phyloP scores from a whole-genome alignment of 2,888 invertebrate genomes.

The Eupithecia abbreviata region DNA sequence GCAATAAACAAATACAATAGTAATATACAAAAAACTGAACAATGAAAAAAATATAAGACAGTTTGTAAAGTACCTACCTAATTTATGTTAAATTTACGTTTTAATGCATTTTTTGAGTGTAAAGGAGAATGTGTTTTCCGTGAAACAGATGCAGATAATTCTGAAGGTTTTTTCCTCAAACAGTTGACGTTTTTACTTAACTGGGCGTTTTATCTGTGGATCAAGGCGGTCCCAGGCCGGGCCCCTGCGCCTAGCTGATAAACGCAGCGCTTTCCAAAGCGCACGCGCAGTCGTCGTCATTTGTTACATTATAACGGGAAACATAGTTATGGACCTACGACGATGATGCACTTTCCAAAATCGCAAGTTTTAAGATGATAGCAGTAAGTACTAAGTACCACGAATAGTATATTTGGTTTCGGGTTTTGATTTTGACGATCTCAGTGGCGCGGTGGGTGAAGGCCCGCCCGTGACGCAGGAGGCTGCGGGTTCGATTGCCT shows the following conservation, averaged over 20 bases:
- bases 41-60: neutral
- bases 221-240: constrained; percentile 72
- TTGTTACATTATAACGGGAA: constrained; percentile 36
- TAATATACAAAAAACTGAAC: neutral
- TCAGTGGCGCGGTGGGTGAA: too few relatives aligned
- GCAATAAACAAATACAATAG: constrained; percentile 13
- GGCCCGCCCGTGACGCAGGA: too few relatives aligned
- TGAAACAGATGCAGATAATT: constrained; percentile 25
- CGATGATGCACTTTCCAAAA: constrained; percentile 13
- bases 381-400: neutral
- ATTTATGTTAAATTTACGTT: too few relatives aligned
- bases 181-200: constrained; percentile 39
- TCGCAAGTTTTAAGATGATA: neutral
- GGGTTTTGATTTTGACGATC: too few relatives aligned
- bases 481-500: too few relatives aligned
- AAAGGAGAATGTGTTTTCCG: constrained; percentile 14
- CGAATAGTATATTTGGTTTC: too few relatives aligned
- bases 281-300: constrained; percentile 59
- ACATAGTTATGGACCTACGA: constrained; percentile 20
- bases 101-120: neutral
- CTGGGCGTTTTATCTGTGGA: constrained; percentile 70
- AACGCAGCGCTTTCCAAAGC: constrained; percentile 64
- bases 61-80: neutral
- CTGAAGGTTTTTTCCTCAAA: constrained; percentile 36
- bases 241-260: constrained; percentile 69